These are phyloP conservation scores for Enteromius treurensis DNA, from an alignment of 2,797 vertebrate species.

Conservation along the genomic window DNA sequence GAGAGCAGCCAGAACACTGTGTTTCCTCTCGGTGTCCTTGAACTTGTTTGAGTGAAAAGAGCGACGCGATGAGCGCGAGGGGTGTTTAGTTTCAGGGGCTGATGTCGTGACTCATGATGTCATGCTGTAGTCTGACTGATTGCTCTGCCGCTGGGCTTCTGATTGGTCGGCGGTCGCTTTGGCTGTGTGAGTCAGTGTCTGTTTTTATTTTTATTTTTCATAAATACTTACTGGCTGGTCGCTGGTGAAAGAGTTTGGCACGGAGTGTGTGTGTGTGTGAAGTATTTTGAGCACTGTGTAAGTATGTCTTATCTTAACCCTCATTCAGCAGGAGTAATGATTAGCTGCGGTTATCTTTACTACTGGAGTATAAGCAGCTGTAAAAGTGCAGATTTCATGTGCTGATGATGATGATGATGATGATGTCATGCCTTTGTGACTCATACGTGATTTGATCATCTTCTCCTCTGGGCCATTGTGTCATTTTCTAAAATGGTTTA, in stretches of 20 bases:
- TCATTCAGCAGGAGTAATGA: conserved; percentile 10
- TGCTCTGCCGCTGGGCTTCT: conserved; percentile 19
- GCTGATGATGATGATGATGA: background rate
- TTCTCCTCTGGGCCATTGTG: conserved; percentile 69
- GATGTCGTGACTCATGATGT: conserved; percentile 74
- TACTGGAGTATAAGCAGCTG: conserved; percentile 12
- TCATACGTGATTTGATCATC: conserved; percentile 60
- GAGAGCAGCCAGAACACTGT: conserved; percentile 67
- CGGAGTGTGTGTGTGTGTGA: background rate
- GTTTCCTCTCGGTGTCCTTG: conserved; percentile 34
- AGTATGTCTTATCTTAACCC: background rate
- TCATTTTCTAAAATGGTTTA: conserved; percentile 76
- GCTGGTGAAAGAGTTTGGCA: background rate
- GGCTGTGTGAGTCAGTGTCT: conserved; percentile 34
- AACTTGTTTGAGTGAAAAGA: conserved; percentile 41
- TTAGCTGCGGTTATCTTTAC: conserved; percentile 37
- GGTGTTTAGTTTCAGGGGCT: conserved; percentile 67
- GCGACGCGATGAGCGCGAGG: conserved; percentile 33
- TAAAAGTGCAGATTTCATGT: conserved; percentile 26
- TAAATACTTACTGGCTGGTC: conserved; percentile 36
- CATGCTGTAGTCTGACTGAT: conserved; percentile 42
- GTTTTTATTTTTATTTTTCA: conserved; percentile 28
- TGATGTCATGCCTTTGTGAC: conserved; percentile 64
- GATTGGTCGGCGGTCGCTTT: conserved; percentile 20
- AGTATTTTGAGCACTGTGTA: background rate